Evolutionary conservation across 2,888 invertebrate species (phyloP).

Genomic region (Pharmacophagus antenor): DNA sequence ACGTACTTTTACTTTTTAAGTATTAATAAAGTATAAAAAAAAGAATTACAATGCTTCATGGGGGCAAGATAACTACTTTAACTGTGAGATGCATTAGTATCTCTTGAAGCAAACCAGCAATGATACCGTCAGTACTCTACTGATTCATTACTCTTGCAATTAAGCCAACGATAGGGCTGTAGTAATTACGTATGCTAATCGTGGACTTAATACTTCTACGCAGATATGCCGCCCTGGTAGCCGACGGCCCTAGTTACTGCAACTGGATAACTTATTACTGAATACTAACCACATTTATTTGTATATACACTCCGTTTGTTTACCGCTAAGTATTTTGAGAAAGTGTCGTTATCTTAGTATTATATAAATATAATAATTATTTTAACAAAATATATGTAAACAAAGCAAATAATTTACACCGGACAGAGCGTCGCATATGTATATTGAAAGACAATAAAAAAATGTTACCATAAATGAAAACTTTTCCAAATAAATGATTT

Average conservation of each 20-base stretch:
- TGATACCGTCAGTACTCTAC: constrained; percentile 48
- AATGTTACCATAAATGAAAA: no score
- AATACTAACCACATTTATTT: background rate
- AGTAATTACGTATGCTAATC: constrained; percentile 79
- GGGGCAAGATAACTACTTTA: background rate
- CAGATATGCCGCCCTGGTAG: constrained; percentile 41
- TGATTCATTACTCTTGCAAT: constrained; percentile 71
- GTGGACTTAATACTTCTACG: constrained; percentile 63
- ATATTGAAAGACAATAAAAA: no score
- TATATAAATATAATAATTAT: no score
- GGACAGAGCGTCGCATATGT: no score
- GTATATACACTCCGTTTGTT: background rate
- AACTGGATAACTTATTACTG: constrained; percentile 6
- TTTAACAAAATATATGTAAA: no score
- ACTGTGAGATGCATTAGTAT: constrained; percentile 23
- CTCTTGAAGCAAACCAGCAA: constrained; percentile 37
- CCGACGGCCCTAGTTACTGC: constrained; percentile 33
- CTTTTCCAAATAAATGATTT: no score
- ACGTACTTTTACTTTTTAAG: no score
- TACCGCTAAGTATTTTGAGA: no score
- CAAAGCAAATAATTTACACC: no score
- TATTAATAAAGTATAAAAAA: no score
- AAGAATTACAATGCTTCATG: background rate
- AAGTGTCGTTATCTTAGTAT: no score
- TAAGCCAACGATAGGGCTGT: constrained; percentile 70